These are phyloP conservation scores for Caenorhabditis drosophilae DNA, from an alignment of 2,888 invertebrate species.

Conservation along the genomic window DNA sequence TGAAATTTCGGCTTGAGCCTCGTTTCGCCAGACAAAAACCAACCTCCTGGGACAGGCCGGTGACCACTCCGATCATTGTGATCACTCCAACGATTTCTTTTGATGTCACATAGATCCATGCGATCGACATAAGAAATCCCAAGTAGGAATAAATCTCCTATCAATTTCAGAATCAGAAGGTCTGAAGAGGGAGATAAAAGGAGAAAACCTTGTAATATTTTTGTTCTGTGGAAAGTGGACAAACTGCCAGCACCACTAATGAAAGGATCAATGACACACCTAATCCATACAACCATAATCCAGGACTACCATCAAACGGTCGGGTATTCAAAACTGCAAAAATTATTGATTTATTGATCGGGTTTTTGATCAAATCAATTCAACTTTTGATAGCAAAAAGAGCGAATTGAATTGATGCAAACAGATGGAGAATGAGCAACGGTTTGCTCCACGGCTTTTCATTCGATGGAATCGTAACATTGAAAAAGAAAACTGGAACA, in stretches of 20 bases:
- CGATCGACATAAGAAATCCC: conserved; percentile 75
- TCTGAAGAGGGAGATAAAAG: too few species aligned
- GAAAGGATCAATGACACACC: conserved; percentile 48
- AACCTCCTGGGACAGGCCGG: conserved; percentile 62
- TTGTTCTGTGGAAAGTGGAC: conserved; percentile 48
- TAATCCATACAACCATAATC: conserved; percentile 51
- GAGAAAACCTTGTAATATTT: conserved; percentile 56
- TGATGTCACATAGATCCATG: conserved; percentile 76
- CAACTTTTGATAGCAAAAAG: conserved; percentile 28
- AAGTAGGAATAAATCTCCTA: conserved; percentile 70
- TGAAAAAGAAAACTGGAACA: conserved; percentile 73
- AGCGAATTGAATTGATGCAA: conserved; percentile 71
- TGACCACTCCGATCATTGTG: conserved; percentile 74
- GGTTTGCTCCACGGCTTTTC: conserved; percentile 74
- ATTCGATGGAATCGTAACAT: conserved; percentile 74
- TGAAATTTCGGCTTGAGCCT: background rate
- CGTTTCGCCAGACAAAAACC: background rate
- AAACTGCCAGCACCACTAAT: conserved; percentile 41
- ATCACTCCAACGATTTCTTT: conserved; percentile 75
- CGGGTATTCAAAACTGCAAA: conserved; percentile 3
- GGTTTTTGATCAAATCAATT: background rate
- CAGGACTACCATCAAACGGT: conserved; percentile 28
- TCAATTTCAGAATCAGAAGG: too few species aligned
- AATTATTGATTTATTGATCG: too few species aligned
- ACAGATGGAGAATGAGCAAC: conserved; percentile 74